These are phyloP conservation scores for Clupea harengus DNA, from an alignment of 2,113 vertebrate genomes.

Conservation along the genomic window DNA sequence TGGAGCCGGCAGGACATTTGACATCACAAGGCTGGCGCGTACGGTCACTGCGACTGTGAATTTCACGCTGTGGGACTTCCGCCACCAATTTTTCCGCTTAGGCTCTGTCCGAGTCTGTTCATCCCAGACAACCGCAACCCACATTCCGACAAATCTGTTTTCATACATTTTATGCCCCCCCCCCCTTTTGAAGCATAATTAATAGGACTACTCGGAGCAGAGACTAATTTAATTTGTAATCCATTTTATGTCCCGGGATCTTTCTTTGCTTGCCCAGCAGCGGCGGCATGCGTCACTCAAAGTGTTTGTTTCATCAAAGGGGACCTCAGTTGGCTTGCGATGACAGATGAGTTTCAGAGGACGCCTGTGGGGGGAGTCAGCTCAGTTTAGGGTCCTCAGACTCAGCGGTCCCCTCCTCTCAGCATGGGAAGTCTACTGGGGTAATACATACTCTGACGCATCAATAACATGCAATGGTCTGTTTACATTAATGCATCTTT, in stretches of 20 bases:
- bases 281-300: conserved; percentile 35
- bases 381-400: not conserved
- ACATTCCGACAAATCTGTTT: conserved; percentile 31
- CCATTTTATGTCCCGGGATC: conserved; percentile 47
- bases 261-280: conserved; percentile 32
- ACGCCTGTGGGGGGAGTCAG: conserved; percentile 14
- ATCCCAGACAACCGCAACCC: conserved; percentile 32
- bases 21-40: not conserved
- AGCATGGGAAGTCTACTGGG: not conserved
- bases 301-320: conserved; percentile 54
- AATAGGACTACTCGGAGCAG: conserved; percentile 32
- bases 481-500: not conserved
- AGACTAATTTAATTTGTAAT: conserved; percentile 60
- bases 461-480: not conserved
- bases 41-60: not conserved
- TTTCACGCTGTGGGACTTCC: not conserved
- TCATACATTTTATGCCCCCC: conserved; percentile 26
- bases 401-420: not conserved
- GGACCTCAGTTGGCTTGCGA: conserved; percentile 43
- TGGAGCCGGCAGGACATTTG: not conserved
- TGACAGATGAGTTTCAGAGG: conserved; percentile 41
- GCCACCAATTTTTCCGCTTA: conserved; percentile 7
- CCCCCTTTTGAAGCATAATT: conserved; percentile 44
- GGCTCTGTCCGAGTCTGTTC: conserved; percentile 12
- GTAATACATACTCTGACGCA: not conserved